Evolutionary conservation across 1,140 invertebrate genomes (phyloP).

Genomic region (Magallana ariakensis): DNA sequence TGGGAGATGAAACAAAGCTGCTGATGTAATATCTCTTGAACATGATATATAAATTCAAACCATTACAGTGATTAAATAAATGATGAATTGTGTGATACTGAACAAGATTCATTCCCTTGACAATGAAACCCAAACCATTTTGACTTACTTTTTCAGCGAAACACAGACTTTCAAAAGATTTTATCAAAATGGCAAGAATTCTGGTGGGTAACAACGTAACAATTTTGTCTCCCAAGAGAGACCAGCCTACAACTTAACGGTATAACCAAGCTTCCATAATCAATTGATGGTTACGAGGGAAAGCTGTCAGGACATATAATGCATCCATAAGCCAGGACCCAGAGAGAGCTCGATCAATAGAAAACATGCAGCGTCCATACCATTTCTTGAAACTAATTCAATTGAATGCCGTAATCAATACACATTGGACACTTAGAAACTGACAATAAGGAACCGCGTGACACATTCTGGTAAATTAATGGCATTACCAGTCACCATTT

Average conservation of each 20-base stretch:
- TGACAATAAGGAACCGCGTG: not conserved
- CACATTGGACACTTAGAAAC: not conserved
- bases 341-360: not conserved
- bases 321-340: not conserved
- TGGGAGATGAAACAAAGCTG: too few species aligned
- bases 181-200: not conserved
- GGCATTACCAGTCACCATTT: not conserved
- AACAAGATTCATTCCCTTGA: not conserved
- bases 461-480: not conserved
- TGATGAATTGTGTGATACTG: too few species aligned
- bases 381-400: not conserved
- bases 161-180: not conserved
- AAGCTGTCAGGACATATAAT: not conserved
- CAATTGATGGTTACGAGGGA: conserved; percentile 10
- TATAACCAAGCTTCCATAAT: not conserved
- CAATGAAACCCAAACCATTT: not conserved
- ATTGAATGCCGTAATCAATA: not conserved
- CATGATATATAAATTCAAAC: too few species aligned
- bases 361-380: not conserved
- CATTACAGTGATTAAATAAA: too few species aligned
- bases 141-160: not conserved
- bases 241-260: not conserved
- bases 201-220: not conserved
- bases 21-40: too few species aligned
- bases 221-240: not conserved